Evolutionary conservation across 2,113 vertebrate genomes (phyloP).

Genomic region (Myotis brandtii): DNA sequence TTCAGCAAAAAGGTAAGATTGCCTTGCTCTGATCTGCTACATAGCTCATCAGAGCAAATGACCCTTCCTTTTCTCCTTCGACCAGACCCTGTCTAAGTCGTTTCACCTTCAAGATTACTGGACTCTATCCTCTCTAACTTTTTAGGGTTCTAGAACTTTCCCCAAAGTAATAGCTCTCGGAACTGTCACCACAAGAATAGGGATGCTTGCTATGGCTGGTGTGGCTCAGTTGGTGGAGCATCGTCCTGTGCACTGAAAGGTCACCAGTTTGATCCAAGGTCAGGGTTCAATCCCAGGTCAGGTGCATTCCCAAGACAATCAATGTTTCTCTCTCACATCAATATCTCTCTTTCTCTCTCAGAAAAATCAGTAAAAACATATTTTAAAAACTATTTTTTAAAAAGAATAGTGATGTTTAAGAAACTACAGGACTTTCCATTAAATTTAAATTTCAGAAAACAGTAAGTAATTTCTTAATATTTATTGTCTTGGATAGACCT

Average conservation of each 20-base stretch:
- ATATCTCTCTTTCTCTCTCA: no score
- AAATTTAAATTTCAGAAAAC: not conserved
- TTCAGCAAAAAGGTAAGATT: not conserved
- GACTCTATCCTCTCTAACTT: not conserved
- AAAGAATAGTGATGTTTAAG: not conserved
- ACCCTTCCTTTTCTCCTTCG: not conserved
- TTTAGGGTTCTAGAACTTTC: not conserved
- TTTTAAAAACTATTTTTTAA: no score
- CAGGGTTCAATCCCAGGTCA: no score
- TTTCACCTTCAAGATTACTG: not conserved
- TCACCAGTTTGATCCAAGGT: no score
- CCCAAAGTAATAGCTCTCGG: not conserved
- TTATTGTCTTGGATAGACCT: not conserved
- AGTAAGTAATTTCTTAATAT: not conserved
- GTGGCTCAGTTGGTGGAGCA: no score
- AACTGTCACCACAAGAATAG: not conserved
- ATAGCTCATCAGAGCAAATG: conserved; percentile 11
- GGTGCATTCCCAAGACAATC: no score
- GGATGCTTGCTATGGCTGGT: not conserved
- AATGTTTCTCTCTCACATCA: no score
- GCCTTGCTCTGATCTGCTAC: not conserved
- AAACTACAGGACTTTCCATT: not conserved
- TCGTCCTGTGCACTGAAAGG: no score
- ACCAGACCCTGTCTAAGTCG: not conserved
- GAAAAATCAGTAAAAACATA: no score